phyloP scores from a whole-genome alignment of 1,140 invertebrate species.

The Diplogasteroides magnus region DNA sequence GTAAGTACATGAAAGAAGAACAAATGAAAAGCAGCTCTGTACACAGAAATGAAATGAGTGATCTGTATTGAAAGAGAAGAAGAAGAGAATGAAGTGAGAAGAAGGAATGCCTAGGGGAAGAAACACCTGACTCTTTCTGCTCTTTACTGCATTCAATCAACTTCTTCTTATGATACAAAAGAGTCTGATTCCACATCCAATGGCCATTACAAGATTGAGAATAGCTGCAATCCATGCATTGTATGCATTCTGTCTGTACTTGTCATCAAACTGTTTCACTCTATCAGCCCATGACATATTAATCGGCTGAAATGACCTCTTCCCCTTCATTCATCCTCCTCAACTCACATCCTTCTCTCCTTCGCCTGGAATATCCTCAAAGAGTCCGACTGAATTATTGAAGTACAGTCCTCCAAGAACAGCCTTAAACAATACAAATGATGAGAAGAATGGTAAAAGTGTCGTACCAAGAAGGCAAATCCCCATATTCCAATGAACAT shows the following conservation, averaged over 20 bases:
- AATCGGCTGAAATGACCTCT: too few relatives aligned
- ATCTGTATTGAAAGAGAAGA: not conserved
- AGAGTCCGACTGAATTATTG: constrained; percentile 43
- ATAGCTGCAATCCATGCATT: constrained; percentile 40
- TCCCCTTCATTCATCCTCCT: constrained; percentile 28
- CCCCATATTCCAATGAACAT: constrained; percentile 41
- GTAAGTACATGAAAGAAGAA: too few relatives aligned
- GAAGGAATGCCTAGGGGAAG: not conserved
- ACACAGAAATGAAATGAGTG: not conserved
- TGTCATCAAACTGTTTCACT: constrained; percentile 19
- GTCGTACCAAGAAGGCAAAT: constrained; percentile 39
- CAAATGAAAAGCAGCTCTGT: not conserved
- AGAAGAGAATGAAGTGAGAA: not conserved
- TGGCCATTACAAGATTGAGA: constrained; percentile 25
- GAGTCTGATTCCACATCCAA: constrained; percentile 1
- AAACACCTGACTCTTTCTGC: not conserved
- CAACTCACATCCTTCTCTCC: not conserved
- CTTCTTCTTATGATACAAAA: not conserved
- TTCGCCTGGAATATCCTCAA: constrained; percentile 40
- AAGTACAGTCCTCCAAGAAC: constrained; percentile 42
- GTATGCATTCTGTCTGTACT: constrained; percentile 37
- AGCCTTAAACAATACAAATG: constrained; percentile 22
- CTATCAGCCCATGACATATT: constrained; percentile 12
- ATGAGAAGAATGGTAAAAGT: constrained; percentile 7
- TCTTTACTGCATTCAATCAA: not conserved